Base-by-base conservation (phyloP, 35 echinoderm and acorn worm genomes). In the Stichopus chloronotus region DNA sequence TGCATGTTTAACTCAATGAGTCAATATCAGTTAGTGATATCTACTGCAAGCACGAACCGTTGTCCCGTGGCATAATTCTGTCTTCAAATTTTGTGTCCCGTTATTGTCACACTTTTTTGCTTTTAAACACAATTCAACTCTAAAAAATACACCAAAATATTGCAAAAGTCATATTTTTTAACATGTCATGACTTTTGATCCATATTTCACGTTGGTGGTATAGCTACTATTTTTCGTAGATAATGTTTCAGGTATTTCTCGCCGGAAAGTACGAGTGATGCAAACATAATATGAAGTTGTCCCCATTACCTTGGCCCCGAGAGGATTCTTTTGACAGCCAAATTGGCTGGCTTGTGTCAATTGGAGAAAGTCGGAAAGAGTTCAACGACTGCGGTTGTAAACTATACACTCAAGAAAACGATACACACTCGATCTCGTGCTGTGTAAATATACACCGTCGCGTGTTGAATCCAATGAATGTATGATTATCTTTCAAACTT, bases 261-360 rank as follows among this genome's bases (percentile, higher is more conserved):
- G 7, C 12, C 17, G 20, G 57, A 85, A 85, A 85, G 82, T 85
- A 58, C 82, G 82, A 9, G 82, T 85, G 55, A 85, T 85, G 52
- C 57, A 57, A 85, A 85, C 56, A 21, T 85, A 85, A 85, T 56
- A 58, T 58, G 20, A 85, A 57, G 82, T 85, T 56, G 55, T 58
- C 82, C 82, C 82, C 55, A 58, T 85, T 58, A 56, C 55, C 55
- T 6, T 55, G 55, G 82, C 57, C 82, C 16, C 82, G 8, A 85
- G 82, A 85, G 82, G 57, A 21, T 21, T 58, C 55, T 58, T 19
- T 85, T 58, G 54, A 85, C 80, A 83, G 53, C 53, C 80, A 83
- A 83, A 83, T 83, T 83, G 52, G 25, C 82, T 85, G 55, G 10
- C 57, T 85, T 85, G 82, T 85, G 82, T 85, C 82, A 85, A 85